phyloP scores from a whole-genome alignment of 1,140 invertebrate species.

The Potamilus streckersoni region DNA sequence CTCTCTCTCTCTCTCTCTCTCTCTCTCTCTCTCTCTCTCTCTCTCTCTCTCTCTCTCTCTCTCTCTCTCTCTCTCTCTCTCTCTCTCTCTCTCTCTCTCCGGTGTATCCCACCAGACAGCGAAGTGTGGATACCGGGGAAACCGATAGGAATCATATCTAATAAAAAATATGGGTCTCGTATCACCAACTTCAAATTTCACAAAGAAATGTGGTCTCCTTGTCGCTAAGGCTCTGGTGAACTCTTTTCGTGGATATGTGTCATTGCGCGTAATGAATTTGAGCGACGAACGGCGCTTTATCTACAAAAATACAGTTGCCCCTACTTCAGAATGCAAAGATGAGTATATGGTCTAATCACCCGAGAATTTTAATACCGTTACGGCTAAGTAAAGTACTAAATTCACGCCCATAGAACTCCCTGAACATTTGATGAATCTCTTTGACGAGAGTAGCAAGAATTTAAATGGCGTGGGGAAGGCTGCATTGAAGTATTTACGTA shows the following conservation, averaged over 20 bases:
- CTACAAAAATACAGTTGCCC: background rate
- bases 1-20: too few species aligned
- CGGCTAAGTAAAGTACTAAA: background rate
- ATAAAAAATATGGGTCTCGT: slow-evolving; percentile 6
- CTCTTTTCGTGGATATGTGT: slow-evolving; percentile 4
- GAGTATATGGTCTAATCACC: background rate
- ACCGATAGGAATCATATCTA: slow-evolving; percentile 1
- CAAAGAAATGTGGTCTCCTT: slow-evolving; percentile 9
- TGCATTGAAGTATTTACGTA: slow-evolving; percentile 4
- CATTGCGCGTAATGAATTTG: background rate
- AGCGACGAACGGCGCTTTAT: background rate
- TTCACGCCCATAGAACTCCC: background rate
- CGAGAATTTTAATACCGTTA: background rate
- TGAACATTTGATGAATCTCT: background rate
- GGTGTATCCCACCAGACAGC: background rate
- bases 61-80: too few species aligned
- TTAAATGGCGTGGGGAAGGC: background rate
- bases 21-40: too few species aligned
- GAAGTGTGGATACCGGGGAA: slow-evolving; percentile 2
- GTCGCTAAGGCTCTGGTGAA: slow-evolving; percentile 10
- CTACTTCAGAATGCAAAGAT: background rate
- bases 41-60: too few species aligned
- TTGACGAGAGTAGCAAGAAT: background rate
- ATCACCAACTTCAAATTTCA: background rate
- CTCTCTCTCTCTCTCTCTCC: too few species aligned